Conservation (phyloP, 1,140 invertebrate genomes). For the Oryzaephilus surinamensis region DNA sequence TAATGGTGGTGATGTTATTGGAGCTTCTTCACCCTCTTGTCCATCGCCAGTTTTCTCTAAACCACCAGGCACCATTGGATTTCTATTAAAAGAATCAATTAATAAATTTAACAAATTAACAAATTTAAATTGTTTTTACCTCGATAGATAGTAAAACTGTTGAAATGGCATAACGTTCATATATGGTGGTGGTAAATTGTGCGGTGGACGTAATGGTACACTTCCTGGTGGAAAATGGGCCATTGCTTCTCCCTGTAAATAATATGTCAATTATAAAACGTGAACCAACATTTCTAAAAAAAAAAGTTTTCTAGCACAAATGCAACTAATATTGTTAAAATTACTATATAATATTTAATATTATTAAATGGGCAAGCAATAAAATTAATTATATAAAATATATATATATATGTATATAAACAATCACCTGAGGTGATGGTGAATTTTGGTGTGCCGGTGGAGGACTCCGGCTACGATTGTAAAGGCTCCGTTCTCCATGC, state of each 20-base stretch:
- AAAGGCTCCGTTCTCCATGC: slow-evolving; percentile 39
- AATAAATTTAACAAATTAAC: background rate
- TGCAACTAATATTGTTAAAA: no score
- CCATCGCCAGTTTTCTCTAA: slow-evolving; percentile 32
- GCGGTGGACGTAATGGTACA: slow-evolving; percentile 26
- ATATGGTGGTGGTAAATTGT: slow-evolving; percentile 35
- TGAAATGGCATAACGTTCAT: slow-evolving; percentile 52
- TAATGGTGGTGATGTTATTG: slow-evolving; percentile 48
- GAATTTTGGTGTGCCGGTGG: slow-evolving; percentile 74
- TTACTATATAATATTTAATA: no score
- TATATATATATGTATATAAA: slow-evolving; percentile 11
- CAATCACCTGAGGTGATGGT: slow-evolving; percentile 62
- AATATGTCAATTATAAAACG: slow-evolving; percentile 5
- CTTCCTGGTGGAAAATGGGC: slow-evolving; percentile 33
- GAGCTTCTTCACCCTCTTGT: slow-evolving; percentile 49
- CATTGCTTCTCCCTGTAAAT: slow-evolving; percentile 49
- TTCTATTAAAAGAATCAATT: slow-evolving; percentile 8
- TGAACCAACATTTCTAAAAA: slow-evolving; percentile 10
- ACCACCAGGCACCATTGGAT: slow-evolving; percentile 41
- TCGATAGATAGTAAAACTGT: slow-evolving; percentile 28
- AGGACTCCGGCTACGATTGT: slow-evolving; percentile 51
- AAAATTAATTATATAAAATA: no score
- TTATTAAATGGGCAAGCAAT: no score
- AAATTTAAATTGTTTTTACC: slow-evolving; percentile 23
- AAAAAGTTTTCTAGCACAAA: no score